These are phyloP conservation scores for Hybognathus amarus DNA, from an alignment of 2,797 vertebrate genomes.

Conservation along the genomic window DNA sequence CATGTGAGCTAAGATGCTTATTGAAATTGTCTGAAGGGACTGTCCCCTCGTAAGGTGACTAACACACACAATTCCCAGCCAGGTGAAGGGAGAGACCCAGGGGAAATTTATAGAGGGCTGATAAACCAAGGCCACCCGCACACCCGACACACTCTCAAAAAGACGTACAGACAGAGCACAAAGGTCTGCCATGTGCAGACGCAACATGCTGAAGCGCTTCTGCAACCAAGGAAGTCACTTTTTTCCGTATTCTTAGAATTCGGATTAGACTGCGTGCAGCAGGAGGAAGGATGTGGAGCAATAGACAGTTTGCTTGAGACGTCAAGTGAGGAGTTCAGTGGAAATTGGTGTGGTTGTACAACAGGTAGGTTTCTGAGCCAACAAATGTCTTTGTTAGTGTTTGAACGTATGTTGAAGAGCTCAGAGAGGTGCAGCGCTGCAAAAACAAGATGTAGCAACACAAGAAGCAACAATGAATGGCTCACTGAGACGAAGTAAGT, in stretches of 20 bases:
- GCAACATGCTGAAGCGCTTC: conserved; percentile 10
- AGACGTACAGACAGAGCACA: conserved; percentile 31
- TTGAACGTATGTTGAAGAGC: conserved; percentile 22
- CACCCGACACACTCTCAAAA: conserved; percentile 10
- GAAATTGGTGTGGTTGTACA: conserved; percentile 54
- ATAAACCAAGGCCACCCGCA: conserved; percentile 58
- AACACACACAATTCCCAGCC: conserved; percentile 64
- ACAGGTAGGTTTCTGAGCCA: conserved; percentile 48
- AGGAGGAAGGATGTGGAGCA: conserved; percentile 69
- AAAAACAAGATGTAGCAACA: conserved; percentile 8
- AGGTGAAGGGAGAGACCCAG: conserved; percentile 67
- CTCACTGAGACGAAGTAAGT: conserved; percentile 39
- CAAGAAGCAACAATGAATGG: neutral
- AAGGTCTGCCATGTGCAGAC: conserved; percentile 23
- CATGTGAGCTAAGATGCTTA: conserved; percentile 28
- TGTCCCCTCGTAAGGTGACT: conserved; percentile 67
- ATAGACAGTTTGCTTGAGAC: conserved; percentile 49
- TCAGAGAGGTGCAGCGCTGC: conserved; percentile 4
- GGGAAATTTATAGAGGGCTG: conserved; percentile 68
- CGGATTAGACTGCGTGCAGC: conserved; percentile 45
- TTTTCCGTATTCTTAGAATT: conserved; percentile 68
- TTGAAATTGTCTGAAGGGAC: conserved; percentile 55
- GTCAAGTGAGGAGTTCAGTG: conserved; percentile 48
- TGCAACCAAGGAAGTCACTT: conserved; percentile 63
- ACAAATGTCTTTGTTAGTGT: conserved; percentile 36